Evolutionary conservation across 2,113 vertebrate genomes (phyloP), one percentile per base, ranked within the genome.

Genomic region (Promerops cafer): DNA sequence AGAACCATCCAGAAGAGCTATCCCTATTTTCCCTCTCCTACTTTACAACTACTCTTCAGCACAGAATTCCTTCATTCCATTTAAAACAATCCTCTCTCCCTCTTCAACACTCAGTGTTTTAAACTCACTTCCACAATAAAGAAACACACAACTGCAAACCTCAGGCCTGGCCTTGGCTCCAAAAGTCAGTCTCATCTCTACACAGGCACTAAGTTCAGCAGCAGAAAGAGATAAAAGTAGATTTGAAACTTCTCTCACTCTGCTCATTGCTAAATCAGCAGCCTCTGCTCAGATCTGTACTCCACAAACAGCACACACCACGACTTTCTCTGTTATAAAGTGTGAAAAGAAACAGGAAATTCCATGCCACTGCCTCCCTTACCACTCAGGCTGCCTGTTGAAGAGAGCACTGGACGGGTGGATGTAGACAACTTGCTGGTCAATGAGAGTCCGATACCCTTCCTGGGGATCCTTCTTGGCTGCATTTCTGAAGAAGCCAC

Each of bases 401-500:
- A 99, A 99, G 47, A 99, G 98, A 16, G 99, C 99, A 11, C 99
- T 99, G 89, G 99, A 99, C 2, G 99, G 99, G 78, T 99, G 99
- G 96, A 99, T 99, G 52, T 99, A 99, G 18, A 99, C 99, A 18
- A 99, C 99, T 37, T 99, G 99, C 89, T 99, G 99, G 96, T 99
- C 99, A 23, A 99, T 99, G 26, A 99, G 98, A 0, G 99, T 99
- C 72, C 99, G 94, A 93, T 99, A 99, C 11, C 99, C 99, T 47
- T 99, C 99, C 93, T 99, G 99, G 4, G 99, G 99, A 97, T 99
- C 99, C 72, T 99, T 99, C 95, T 99, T 99, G 18, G 99, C 99
- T 12, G 99, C 99, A 4, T 99, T 99, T 33, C 99, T 97, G 98
- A 99, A 99, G 98, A 99, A 99, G 10, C 99, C 99, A 10, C 99